These are phyloP conservation scores for Spinus olivaceus DNA, from an alignment of 2,797 vertebrate genomes.

Conservation along the genomic window DNA sequence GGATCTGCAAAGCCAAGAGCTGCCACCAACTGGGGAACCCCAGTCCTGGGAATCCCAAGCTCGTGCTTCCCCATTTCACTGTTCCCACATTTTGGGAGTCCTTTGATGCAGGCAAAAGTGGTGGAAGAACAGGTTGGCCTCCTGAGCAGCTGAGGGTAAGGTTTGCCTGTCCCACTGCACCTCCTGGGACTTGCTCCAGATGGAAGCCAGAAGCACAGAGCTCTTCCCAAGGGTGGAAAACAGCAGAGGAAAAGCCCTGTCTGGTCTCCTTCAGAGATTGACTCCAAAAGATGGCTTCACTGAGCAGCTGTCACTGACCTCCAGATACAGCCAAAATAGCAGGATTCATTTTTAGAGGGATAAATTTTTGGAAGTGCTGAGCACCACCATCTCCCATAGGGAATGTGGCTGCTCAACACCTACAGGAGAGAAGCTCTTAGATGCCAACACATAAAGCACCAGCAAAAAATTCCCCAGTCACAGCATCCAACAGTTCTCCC, in stretches of 20 bases:
- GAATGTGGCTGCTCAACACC: not conserved
- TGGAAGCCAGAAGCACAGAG: not conserved
- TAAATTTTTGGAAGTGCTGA: not conserved
- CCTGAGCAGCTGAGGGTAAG: not conserved
- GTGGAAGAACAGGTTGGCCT: not conserved
- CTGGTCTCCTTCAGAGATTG: not conserved
- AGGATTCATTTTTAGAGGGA: not conserved
- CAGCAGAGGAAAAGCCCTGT: not conserved
- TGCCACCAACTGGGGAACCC: accelerated
- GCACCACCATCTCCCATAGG: not conserved
- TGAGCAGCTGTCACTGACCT: not conserved
- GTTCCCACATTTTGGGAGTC: not conserved
- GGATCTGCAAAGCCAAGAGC: not conserved
- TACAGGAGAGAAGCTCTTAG: not conserved
- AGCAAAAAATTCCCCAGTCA: not conserved
- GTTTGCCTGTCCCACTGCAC: not conserved
- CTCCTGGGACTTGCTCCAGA: not conserved
- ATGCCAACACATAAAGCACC: not conserved
- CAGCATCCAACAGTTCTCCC: not conserved
- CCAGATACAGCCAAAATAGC: not conserved
- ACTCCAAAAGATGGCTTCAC: not conserved
- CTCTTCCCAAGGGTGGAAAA: not conserved
- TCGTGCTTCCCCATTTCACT: not conserved
- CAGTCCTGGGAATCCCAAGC: not conserved
- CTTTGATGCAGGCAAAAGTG: not conserved